Percentiles rank a stretch among this genome's conserved stretches.
Evolutionary conservation across 2,797 vertebrate species (phyloP).

Genomic region (Urophycis tenuis): DNA sequence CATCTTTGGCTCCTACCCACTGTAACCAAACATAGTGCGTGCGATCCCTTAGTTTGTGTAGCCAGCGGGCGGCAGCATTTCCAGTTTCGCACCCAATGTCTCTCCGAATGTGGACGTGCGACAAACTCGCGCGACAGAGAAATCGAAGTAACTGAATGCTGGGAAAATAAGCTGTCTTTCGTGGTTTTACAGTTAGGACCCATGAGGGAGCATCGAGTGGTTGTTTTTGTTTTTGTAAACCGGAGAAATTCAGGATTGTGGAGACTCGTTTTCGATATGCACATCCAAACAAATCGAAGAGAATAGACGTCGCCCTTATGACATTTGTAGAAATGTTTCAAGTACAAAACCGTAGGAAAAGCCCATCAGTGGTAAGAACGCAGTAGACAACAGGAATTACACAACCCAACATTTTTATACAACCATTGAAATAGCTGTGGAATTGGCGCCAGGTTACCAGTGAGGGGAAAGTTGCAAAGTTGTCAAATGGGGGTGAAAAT

Average conservation of each 20-base stretch:
- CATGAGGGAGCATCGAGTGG: neutral
- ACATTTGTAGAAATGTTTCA: constrained; percentile 27
- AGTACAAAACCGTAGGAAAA: constrained; percentile 67
- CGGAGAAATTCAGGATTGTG: neutral
- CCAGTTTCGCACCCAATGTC: neutral
- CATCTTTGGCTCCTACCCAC: constrained; percentile 2
- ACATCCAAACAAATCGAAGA: neutral
- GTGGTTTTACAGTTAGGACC: too few species aligned
- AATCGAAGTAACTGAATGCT: neutral
- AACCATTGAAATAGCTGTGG: constrained; percentile 46
- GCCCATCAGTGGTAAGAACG: constrained; percentile 55
- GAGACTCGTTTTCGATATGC: constrained; percentile 6
- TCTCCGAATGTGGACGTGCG: neutral
- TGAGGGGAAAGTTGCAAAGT: constrained; percentile 13
- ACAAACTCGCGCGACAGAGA: neutral
- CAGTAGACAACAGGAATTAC: constrained; percentile 40
- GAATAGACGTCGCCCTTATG: neutral
- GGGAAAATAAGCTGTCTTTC: too few species aligned
- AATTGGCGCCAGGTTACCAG: constrained; percentile 37
- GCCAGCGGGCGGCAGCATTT: neutral
- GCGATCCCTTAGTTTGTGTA: neutral
- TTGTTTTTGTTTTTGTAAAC: too few species aligned
- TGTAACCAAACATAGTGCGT: neutral
- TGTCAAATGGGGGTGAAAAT: constrained; percentile 23
- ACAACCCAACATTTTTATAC: constrained; percentile 22